Evolutionary conservation across 2,888 invertebrate species (phyloP).

Genomic region (Thalpophila matura): DNA sequence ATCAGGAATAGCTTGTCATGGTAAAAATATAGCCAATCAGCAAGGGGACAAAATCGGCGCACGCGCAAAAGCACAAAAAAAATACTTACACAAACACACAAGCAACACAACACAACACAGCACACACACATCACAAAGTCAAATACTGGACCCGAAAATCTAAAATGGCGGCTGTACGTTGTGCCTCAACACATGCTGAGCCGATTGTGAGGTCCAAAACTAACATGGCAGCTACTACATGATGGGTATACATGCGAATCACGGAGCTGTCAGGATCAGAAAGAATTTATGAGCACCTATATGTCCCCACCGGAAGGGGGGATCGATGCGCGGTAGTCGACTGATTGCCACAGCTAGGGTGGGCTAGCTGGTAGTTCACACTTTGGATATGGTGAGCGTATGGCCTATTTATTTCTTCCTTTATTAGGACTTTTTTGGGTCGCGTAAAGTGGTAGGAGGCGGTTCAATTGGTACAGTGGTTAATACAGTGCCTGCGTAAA

Average conservation of each 20-base stretch:
- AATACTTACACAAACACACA: constrained; percentile 70
- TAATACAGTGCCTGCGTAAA: background rate
- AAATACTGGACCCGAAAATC: constrained; percentile 58
- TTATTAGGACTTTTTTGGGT: constrained; percentile 31
- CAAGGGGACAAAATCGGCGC: background rate
- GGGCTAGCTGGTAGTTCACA: constrained; percentile 30
- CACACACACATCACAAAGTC: constrained; percentile 66
- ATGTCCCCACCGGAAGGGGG: constrained; percentile 82
- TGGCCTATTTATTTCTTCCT: constrained; percentile 35
- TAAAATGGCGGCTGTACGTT: constrained; percentile 79
- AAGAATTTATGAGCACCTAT: constrained; percentile 88
- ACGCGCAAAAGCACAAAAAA: constrained; percentile 2
- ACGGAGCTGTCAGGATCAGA: constrained; percentile 85
- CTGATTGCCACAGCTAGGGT: constrained; percentile 67
- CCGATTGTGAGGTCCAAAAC: constrained; percentile 53
- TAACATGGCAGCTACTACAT: constrained; percentile 73
- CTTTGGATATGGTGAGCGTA: constrained; percentile 46
- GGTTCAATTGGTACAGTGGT: background rate
- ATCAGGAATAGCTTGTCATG: too few relatives aligned
- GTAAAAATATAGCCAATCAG: too few relatives aligned
- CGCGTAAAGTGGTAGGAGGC: constrained; percentile 16
- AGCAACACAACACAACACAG: constrained; percentile 65
- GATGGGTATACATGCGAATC: constrained; percentile 81
- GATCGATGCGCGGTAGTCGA: constrained; percentile 65
- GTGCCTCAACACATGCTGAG: constrained; percentile 80